phyloP scores from a whole-genome alignment of 2,888 invertebrate genomes.

The Drosophila anomelani region DNA sequence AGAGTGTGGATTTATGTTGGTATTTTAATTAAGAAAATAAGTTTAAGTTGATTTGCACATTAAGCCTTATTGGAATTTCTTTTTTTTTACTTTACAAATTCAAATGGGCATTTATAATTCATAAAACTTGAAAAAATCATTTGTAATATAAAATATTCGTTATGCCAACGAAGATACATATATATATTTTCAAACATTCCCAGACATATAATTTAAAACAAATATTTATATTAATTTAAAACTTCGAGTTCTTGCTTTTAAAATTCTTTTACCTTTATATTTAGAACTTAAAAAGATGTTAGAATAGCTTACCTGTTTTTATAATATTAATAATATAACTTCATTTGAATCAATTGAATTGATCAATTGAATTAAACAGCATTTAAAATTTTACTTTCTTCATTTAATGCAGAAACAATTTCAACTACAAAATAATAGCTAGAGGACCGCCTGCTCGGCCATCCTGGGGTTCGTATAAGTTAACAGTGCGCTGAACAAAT shows the following conservation, averaged over 20 bases:
- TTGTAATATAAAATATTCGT: too few relatives aligned
- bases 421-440: constrained; percentile 70
- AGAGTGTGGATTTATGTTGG: background rate
- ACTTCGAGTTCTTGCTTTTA: too few relatives aligned
- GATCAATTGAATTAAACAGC: too few relatives aligned
- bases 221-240: background rate
- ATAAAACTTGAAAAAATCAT: too few relatives aligned
- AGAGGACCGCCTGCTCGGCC: constrained; percentile 53
- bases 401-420: constrained; percentile 73
- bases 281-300: too few relatives aligned
- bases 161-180: background rate
- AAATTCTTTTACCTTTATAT: too few relatives aligned
- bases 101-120: too few relatives aligned
- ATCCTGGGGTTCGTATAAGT: constrained; percentile 57
- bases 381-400: constrained; percentile 38
- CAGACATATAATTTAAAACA: background rate
- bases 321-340: too few relatives aligned
- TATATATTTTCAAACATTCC: background rate
- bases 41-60: background rate
- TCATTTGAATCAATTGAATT: too few relatives aligned
- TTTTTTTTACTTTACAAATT: too few relatives aligned
- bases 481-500: constrained; percentile 74
- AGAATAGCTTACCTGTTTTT: too few relatives aligned
- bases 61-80: background rate
- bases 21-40: background rate